Evolutionary conservation across 2,888 invertebrate species (phyloP).

Genomic region (Lepas anatifera): DNA sequence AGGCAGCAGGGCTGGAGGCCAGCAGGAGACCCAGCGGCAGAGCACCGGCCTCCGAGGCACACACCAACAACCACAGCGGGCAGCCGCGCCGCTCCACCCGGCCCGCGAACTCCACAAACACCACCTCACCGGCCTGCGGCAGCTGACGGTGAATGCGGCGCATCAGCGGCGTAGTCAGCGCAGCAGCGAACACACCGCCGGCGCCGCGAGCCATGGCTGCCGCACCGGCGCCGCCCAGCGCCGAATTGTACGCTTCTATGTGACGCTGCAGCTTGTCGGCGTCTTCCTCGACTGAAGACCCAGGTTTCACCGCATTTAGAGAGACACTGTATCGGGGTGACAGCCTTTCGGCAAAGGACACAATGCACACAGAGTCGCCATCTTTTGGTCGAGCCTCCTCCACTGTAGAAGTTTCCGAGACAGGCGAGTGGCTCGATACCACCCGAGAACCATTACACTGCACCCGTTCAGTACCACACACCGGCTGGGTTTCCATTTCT

Average conservation of each 20-base stretch:
- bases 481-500: no score
- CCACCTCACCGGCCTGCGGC: slow-evolving; percentile 47
- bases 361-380: no score
- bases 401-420: no score
- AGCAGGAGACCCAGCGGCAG: slow-evolving; percentile 2
- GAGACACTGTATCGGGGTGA: no score
- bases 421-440: no score
- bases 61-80: neutral
- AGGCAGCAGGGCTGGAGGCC: neutral
- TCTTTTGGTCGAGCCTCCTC: no score
- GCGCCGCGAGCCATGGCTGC: slow-evolving; percentile 40
- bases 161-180: slow-evolving; percentile 70
- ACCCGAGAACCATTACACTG: no score
- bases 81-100: neutral
- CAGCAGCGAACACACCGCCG: slow-evolving; percentile 19
- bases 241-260: slow-evolving; percentile 37
- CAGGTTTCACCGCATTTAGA: no score
- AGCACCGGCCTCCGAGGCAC: neutral
- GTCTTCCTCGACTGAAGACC: slow-evolving; percentile 18
- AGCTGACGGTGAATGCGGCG: slow-evolving; percentile 78
- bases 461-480: no score
- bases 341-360: no score
- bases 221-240: slow-evolving; percentile 31
- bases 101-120: neutral
- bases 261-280: slow-evolving; percentile 39